These are phyloP conservation scores for Peromyscus eremicus DNA, from an alignment of 2,797 vertebrate species.

Conservation along the genomic window DNA sequence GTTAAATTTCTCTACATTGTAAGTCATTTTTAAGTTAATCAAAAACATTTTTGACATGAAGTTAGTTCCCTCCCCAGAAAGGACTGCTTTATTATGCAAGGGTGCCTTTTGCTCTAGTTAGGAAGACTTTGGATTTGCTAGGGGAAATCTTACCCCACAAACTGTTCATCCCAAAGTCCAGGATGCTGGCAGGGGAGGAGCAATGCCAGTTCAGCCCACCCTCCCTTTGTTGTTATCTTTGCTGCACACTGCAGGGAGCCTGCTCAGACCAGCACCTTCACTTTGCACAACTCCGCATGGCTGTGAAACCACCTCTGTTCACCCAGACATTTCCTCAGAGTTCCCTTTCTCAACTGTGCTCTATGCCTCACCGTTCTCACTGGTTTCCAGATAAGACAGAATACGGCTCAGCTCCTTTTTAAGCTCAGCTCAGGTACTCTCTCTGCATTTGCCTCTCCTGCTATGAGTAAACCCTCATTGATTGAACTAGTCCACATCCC, in stretches of 20 bases:
- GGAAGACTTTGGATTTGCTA: conserved; percentile 15
- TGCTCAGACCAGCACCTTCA: not conserved
- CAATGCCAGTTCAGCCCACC: not conserved
- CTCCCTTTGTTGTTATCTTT: conserved; percentile 19
- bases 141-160: not conserved
- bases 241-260: conserved; percentile 15
- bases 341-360: not conserved
- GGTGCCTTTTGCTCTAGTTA: not conserved
- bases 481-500: conserved; percentile 2
- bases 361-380: not conserved
- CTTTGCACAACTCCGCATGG: conserved; percentile 8
- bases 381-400: not conserved
- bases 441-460: conserved; percentile 29
- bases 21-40: not conserved
- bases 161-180: not conserved
- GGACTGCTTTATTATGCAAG: not conserved
- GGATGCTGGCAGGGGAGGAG: no score
- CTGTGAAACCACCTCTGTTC: conserved; percentile 31
- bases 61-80: conserved; percentile 1
- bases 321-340: conserved; percentile 23
- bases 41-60: conserved; percentile 4
- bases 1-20: not conserved
- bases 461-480: conserved; percentile 32
- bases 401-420: conserved; percentile 17
- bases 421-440: conserved; percentile 36